Evolutionary conservation across 2,797 vertebrate genomes (phyloP).

Genomic region (Philypnodon macrostomus): DNA sequence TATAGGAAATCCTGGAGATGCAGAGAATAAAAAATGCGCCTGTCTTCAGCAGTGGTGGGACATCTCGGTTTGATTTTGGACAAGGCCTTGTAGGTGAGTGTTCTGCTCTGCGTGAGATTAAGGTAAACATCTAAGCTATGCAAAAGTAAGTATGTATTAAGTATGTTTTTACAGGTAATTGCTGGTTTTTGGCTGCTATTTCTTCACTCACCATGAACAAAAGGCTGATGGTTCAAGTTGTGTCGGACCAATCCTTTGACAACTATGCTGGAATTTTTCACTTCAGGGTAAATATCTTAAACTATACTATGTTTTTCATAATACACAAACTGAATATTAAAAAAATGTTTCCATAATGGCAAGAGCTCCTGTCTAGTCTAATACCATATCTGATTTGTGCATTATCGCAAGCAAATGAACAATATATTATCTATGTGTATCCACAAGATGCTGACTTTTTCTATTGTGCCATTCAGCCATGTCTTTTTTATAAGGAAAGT

Average conservation of each 20-base stretch:
- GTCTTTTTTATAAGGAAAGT: too few relatives aligned
- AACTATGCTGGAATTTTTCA: slow-evolving; percentile 72
- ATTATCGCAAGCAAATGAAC: too few relatives aligned
- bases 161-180: slow-evolving; percentile 53
- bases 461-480: too few relatives aligned
- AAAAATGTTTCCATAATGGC: too few relatives aligned
- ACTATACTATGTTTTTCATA: neutral
- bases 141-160: neutral
- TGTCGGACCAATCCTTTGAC: slow-evolving; percentile 64
- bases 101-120: neutral
- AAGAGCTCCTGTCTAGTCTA: too few relatives aligned
- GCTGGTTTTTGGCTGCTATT: slow-evolving; percentile 72
- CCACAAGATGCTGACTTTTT: too few relatives aligned
- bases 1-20: slow-evolving; percentile 43
- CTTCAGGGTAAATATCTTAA: slow-evolving; percentile 56
- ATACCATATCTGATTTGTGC: too few relatives aligned
- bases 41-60: slow-evolving; percentile 33
- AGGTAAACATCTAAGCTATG: neutral
- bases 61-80: slow-evolving; percentile 63
- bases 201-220: slow-evolving; percentile 62
- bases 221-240: slow-evolving; percentile 48
- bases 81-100: slow-evolving; percentile 62
- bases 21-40: slow-evolving; percentile 15
- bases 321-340: too few relatives aligned
- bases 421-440: too few relatives aligned